phyloP scores from a whole-genome alignment of 2,888 invertebrate species.

The Nemapogon koenigi region DNA sequence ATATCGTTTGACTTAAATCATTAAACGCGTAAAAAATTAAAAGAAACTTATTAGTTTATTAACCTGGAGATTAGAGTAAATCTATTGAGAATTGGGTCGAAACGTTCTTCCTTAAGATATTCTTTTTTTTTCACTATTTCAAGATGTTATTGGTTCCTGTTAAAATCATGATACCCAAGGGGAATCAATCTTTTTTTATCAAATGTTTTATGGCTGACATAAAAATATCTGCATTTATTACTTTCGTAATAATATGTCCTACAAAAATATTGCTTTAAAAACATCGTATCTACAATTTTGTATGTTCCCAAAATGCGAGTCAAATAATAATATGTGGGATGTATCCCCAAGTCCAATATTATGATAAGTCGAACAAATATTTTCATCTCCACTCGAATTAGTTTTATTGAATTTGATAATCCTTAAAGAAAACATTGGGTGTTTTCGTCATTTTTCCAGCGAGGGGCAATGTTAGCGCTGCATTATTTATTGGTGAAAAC shows the following conservation, averaged over 20 bases:
- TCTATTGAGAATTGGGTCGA: too few relatives aligned
- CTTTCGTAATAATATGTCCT: neutral
- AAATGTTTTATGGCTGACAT: too few relatives aligned
- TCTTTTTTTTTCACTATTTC: too few relatives aligned
- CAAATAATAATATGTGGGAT: neutral
- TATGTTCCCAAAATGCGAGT: neutral
- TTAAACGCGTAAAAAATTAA: too few relatives aligned
- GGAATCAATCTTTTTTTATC: too few relatives aligned
- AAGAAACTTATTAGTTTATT: too few relatives aligned
- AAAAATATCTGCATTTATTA: too few relatives aligned
- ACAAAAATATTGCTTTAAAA: neutral
- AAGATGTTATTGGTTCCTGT: too few relatives aligned
- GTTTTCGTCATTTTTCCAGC: conserved; percentile 1
- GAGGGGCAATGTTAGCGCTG: conserved; percentile 23
- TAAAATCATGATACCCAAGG: too few relatives aligned
- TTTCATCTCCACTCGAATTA: conserved; percentile 26
- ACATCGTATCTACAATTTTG: neutral
- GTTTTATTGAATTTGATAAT: conserved; percentile 28
- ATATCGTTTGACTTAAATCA: too few relatives aligned
- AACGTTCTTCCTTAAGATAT: too few relatives aligned
- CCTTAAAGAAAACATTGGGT: conserved; percentile 23
- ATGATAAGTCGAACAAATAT: conserved; percentile 30
- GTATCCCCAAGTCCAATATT: conserved; percentile 24
- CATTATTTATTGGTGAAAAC: conserved; percentile 60
- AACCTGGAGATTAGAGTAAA: too few relatives aligned